Base-by-base conservation (phyloP, 2,113 vertebrate species). In the Ictidomys tridecemlineatus region DNA sequence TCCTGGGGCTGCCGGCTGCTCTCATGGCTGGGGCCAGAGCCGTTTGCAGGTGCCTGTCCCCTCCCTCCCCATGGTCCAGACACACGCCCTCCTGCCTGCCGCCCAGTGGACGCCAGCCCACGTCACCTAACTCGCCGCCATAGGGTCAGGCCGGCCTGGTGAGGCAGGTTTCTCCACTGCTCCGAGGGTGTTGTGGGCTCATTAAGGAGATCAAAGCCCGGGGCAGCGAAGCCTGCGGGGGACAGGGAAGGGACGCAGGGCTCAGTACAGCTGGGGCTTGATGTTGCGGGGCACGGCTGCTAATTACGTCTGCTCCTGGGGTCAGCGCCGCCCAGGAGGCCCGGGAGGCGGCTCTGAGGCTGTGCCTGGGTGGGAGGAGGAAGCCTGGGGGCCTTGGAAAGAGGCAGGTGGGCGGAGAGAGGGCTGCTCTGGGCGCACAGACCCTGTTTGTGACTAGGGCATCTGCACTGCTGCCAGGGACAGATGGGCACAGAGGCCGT, bases 321-420 rank as follows among this genome's bases (percentile, higher is more conserved):
- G 34, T 4, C 2, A 3, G 45, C 11, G 0, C 32, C 5, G 0
- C 20, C 2, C 5, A 0, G 32, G 72, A 10, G 53, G 53, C n/a
- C 83, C 39, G 2, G 0, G 9, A 63, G 73, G 76, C 74, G 61
- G 24, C 10, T 58, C 69, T 8, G 39, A 65, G n/a, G 10, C 37
- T 2, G 4, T 5, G 30, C 1, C 0, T 13, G 10, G 48, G 18
- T 37, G 61, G 76, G 79, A 8, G 88, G 9, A 65, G 37, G 53
- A 24, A 28, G 37, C 51, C 12, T 1, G 28, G 58, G 32, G 63
- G 69, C 65, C 58, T 37, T 17, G 77, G 83, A 20, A 77, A 76
- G 51, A 45, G 22, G 42, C 10, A 0, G 14, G 32, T 30, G 58
- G 8, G 10, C 0, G 1, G 20, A 37, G 32, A 76, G 84, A 76